Percentiles rank a stretch among this genome's conserved stretches.
Evolutionary conservation across 2,888 invertebrate genomes (phyloP).

Genomic region (Cosmopolites sordidus): DNA sequence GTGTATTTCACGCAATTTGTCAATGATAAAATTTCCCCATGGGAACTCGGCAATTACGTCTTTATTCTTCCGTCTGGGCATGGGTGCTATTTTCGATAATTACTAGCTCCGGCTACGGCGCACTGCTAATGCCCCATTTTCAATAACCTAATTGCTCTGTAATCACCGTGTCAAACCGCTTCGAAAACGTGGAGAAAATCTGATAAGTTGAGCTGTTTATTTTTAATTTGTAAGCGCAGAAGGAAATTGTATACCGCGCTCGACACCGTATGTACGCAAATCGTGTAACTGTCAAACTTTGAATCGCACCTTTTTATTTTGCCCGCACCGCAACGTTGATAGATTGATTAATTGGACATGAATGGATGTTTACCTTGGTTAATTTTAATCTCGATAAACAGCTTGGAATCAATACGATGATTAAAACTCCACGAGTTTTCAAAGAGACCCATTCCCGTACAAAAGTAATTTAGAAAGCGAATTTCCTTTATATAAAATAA

Average conservation of each 20-base stretch:
- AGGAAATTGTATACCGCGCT: not conserved
- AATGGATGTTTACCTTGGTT: too few relatives aligned
- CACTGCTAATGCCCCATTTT: conserved; percentile 12
- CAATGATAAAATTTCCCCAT: conserved; percentile 15
- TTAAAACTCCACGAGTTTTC: too few relatives aligned
- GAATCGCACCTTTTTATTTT: not conserved
- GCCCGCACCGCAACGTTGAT: too few relatives aligned
- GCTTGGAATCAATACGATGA: too few relatives aligned
- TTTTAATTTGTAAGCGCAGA: not conserved
- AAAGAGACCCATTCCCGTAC: too few relatives aligned
- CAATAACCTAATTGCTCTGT: conserved; percentile 15
- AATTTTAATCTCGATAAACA: too few relatives aligned
- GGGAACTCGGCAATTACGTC: conserved; percentile 24
- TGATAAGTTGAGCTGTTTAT: conserved; percentile 1
- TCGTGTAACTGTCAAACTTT: not conserved
- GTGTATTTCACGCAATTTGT: not conserved
- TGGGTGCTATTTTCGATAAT: conserved; percentile 4
- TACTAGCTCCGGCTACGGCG: not conserved
- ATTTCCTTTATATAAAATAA: too few relatives aligned
- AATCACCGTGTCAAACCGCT: conserved; percentile 10
- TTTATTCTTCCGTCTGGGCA: conserved; percentile 5
- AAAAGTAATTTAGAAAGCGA: too few relatives aligned
- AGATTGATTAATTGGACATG: not conserved
- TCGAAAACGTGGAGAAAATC: conserved; percentile 10
- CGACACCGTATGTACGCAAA: not conserved